Percentiles rank a stretch among this genome's conserved stretches.
phyloP scores from a whole-genome alignment of 2,113 vertebrate genomes.

The Coptodon rendalli region DNA sequence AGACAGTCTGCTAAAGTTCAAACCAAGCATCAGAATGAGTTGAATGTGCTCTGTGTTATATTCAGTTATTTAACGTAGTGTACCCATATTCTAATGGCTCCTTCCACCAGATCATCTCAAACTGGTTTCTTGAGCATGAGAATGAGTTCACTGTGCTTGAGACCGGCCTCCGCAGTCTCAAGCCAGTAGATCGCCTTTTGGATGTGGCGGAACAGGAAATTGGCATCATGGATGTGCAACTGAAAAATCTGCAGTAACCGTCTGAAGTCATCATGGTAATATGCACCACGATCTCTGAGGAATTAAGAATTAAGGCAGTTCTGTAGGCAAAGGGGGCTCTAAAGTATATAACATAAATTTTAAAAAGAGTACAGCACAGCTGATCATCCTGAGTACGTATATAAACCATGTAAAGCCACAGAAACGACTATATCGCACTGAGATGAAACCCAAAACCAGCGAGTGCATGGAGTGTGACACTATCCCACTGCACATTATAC shows the following conservation, averaged over 20 bases:
- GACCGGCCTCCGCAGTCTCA: background rate
- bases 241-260: background rate
- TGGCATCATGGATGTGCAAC: background rate
- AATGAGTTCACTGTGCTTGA: background rate
- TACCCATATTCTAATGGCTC: background rate
- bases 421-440: rapidly evolving
- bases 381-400: background rate
- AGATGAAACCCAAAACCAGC: background rate
- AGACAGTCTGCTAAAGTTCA: background rate
- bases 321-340: background rate
- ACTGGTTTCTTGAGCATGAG: background rate
- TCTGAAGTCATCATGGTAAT: background rate
- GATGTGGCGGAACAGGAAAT: background rate
- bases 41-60: background rate
- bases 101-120: background rate
- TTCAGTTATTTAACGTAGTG: background rate
- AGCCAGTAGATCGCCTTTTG: background rate
- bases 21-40: background rate
- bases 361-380: background rate
- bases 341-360: background rate
- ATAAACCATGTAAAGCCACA: background rate
- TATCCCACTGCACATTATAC: background rate
- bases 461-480: background rate
- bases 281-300: background rate
- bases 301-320: background rate